Evolutionary conservation across 2,797 vertebrate genomes (phyloP), one percentile per base, ranked within the genome.

Genomic region (Tadarida brasiliensis): DNA sequence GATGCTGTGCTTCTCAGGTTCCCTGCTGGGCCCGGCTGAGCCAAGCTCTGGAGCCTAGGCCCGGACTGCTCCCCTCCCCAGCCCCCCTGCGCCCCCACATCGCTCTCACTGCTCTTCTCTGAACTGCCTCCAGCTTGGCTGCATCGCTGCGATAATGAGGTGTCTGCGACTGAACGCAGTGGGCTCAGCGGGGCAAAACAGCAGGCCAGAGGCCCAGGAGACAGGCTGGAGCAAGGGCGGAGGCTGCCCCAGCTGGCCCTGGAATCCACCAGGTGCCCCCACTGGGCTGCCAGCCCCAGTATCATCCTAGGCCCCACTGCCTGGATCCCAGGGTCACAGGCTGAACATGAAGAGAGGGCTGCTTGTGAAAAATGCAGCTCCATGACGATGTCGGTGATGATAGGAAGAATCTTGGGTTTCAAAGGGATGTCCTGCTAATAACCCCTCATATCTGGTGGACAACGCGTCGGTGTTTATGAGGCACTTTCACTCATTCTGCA

Each of bases 91-190:
- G 0, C 71, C 26, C 26, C 61, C 82, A 22, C 80, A 63, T 47
- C 0, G 0, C 39, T 94, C 86, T 96, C 56, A 28, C 59, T 70
- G 39, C 44, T 92, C 82, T 76, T 83, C 92, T 97, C 95, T 97
- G 95, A 96, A 97, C 96, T 96, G 74, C 74, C 94, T 97, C 95
- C 96, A 96, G 89, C 92, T 97, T 87, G 94, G 95, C 94, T 96
- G 78, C 89, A 91, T 94, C 11, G 0, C n/a, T 77, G 63, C 1
- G 59, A 91, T 96, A 91, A 96, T 96, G 96, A 97, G 94, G 97
- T 97, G 95, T 97, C 92, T 94, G 83, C 82, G 51, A 95, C 96
- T 96, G 94, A 96, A 96, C 0, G 19, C 95, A 96, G 91, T 67
- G 88, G 91, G 78, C 94, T 97, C n/a, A 0, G 28, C 2, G 1